Evolutionary conservation across 2,888 invertebrate genomes (phyloP).

Genomic region (Clunio marinus): DNA sequence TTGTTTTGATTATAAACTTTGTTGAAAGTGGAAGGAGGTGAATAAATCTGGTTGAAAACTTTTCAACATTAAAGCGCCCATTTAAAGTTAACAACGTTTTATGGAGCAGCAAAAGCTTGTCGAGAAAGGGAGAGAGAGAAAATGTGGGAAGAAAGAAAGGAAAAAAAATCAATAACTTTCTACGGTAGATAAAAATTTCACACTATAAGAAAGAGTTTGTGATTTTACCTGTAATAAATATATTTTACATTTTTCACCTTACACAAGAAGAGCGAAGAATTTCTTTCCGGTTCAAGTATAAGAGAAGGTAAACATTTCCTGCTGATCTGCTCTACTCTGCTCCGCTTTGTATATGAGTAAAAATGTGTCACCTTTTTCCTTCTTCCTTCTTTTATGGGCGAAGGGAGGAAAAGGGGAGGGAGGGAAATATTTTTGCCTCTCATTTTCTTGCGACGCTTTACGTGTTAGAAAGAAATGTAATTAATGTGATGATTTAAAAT

Average conservation of each 20-base stretch:
- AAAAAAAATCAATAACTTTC: slow-evolving; percentile 16
- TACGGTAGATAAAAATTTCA: slow-evolving; percentile 21
- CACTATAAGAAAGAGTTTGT: slow-evolving; percentile 22
- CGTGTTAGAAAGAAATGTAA: slow-evolving; percentile 35
- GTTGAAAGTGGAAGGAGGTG: too few species aligned
- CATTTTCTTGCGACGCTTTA: slow-evolving; percentile 14
- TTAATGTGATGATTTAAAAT: slow-evolving; percentile 24
- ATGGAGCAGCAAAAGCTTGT: too few species aligned
- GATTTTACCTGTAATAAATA: slow-evolving; percentile 33
- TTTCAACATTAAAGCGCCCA: too few species aligned
- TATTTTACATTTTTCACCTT: slow-evolving; percentile 25
- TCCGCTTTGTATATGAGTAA: too few species aligned
- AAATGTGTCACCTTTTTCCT: slow-evolving; percentile 36
- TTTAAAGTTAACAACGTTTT: slow-evolving; percentile 11
- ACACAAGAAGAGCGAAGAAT: slow-evolving; percentile 9
- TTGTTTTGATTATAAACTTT: slow-evolving; percentile 11
- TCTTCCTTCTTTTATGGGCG: neutral
- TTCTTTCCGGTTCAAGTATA: slow-evolving; percentile 35
- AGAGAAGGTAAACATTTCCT: slow-evolving; percentile 20
- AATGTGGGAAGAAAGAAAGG: neutral
- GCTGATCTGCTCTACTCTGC: too few species aligned
- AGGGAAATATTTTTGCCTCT: slow-evolving; percentile 4
- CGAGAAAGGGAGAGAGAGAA: neutral
- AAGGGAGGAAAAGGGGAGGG: too few species aligned
- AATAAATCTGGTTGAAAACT: too few species aligned